phyloP scores from a whole-genome alignment of 2,797 vertebrate genomes.

The Platalea minor region DNA sequence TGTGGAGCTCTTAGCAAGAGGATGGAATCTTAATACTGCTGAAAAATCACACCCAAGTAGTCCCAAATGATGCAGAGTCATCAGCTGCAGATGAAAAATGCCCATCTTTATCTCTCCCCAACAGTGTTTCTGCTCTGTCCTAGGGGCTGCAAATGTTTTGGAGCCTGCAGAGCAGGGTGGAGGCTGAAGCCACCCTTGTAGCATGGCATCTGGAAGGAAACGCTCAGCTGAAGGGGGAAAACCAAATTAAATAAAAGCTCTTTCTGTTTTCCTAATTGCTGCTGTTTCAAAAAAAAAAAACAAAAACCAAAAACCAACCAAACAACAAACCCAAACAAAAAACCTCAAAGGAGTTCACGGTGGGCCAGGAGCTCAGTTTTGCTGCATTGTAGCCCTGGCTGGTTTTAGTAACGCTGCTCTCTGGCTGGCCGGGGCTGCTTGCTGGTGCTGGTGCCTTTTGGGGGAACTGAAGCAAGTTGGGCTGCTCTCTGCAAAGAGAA shows the following conservation, averaged over 20 bases:
- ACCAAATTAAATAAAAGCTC: neutral
- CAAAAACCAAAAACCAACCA: neutral
- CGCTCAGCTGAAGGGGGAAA: neutral
- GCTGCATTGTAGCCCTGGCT: neutral
- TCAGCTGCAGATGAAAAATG: neutral
- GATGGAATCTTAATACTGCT: neutral
- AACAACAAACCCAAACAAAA: neutral
- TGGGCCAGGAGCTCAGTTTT: neutral
- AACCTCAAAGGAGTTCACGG: neutral
- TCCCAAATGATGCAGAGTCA: neutral
- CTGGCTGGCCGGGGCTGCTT: neutral
- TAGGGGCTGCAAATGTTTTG: neutral
- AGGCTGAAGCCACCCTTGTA: neutral
- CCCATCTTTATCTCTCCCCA: accelerated
- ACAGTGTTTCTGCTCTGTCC: neutral
- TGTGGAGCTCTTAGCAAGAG: neutral
- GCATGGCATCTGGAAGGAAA: neutral
- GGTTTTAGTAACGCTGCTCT: neutral
- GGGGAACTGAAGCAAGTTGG: neutral
- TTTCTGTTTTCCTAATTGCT: neutral
- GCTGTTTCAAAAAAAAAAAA: neutral
- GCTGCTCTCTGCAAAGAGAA: neutral
- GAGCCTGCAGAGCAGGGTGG: accelerated
- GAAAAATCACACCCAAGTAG: neutral
- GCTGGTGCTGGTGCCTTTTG: neutral